These are phyloP conservation scores for Fulica atra DNA, from an alignment of 2,113 vertebrate genomes.

Conservation along the genomic window DNA sequence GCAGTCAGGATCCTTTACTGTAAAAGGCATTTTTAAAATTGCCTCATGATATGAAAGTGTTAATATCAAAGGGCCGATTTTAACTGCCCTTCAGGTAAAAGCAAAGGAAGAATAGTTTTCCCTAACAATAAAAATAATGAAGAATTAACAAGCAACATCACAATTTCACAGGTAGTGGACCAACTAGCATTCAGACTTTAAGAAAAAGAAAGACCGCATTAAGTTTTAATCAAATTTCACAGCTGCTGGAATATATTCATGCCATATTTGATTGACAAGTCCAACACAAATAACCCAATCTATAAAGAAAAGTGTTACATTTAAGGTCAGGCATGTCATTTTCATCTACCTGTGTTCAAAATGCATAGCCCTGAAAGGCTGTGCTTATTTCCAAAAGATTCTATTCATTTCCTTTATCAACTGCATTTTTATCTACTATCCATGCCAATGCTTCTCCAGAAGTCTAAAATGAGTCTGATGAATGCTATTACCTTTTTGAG, in stretches of 20 bases:
- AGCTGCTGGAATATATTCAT: constrained; percentile 64
- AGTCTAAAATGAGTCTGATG: not conserved
- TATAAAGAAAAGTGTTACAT: constrained; percentile 51
- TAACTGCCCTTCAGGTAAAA: constrained; percentile 16
- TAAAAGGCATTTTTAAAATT: not conserved
- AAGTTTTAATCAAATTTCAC: constrained; percentile 75
- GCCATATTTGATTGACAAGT: constrained; percentile 64
- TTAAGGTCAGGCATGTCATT: constrained; percentile 63
- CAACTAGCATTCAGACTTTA: constrained; percentile 44
- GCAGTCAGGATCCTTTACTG: not conserved
- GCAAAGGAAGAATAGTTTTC: constrained; percentile 44
- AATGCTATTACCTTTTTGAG: not conserved
- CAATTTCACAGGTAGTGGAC: constrained; percentile 63
- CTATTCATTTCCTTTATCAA: constrained; percentile 7
- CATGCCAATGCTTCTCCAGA: not conserved
- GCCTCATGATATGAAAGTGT: not conserved
- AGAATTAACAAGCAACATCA: constrained; percentile 70
- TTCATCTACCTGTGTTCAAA: constrained; percentile 49
- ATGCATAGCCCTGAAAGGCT: not conserved
- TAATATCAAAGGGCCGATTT: not conserved
- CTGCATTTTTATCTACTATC: constrained; percentile 11
- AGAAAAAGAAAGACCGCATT: constrained; percentile 46
- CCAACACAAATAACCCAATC: constrained; percentile 62
- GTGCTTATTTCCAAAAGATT: not conserved
- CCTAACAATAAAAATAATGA: constrained; percentile 51